Evolutionary conservation across 2,888 invertebrate species (phyloP), one percentile per base, ranked within the genome.

Genomic region (Platycheirus rosarum): DNA sequence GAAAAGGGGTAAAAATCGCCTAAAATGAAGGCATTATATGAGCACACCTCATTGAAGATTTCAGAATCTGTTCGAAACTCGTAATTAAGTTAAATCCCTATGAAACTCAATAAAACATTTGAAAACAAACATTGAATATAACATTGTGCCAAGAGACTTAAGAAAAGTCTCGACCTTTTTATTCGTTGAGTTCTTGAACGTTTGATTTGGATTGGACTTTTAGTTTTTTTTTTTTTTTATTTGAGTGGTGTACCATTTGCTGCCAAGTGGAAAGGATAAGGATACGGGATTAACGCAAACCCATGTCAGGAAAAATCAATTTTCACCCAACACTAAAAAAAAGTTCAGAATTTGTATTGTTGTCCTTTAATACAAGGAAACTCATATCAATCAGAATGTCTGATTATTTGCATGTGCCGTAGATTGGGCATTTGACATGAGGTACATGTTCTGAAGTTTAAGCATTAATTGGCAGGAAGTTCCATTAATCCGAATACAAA

Each of bases 151-250:
- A 32, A 5, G 20, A 20, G 13, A 26, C 8, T 32, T 32, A 40
- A 46, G 44, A 42, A 16, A 23, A 48, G 11, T 7, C 29, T 26
- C 29, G 29, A 18, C 4, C 51, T 53, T 32, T 32, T 13, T 63
- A 55, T 8, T 44, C 23, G 23, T 63, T 53, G 26, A 53, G 46
- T 26, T 14, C 14, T 69, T 62, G 14, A n/a, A n/a, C n/a, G 13
- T 29, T 40, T 63, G 73, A 55, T 26, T 66, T 53, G 66, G 62
- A 78, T 60, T 73, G 71, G 78, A 78, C n/a, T n/a, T n/a, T n/a
- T n/a, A n/a, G n/a, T n/a, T n/a, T n/a, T n/a, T n/a, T n/a, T n/a
- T 78, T 78, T 73, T 68, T 73, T 78, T 71, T 37, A 48, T 51
- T 29, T 26, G 51, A 14, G 6, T 29, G 1, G 29, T 55, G 55